A percentile compares a stretch with the other conserved stretches of the same genome.
Evolutionary conservation across 2,797 vertebrate species (phyloP).

Genomic region (Rhodeus uyekii): DNA sequence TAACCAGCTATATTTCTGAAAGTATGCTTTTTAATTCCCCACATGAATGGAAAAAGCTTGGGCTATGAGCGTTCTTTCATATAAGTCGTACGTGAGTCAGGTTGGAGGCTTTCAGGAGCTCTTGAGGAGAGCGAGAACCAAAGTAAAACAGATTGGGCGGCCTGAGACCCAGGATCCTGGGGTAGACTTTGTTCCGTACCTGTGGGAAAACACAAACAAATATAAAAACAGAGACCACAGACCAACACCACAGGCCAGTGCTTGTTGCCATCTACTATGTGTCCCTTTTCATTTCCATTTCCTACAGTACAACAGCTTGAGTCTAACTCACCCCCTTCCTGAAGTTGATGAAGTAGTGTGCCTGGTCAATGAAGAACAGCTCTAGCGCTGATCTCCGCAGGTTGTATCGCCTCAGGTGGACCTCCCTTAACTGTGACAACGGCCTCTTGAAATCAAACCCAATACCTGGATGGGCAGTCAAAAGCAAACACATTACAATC

Average conservation of each 20-base stretch:
- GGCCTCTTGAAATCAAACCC: conserved; percentile 95
- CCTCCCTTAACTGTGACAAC: conserved; percentile 90
- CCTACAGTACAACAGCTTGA: neutral
- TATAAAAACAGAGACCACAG: neutral
- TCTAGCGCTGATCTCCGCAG: conserved; percentile 93
- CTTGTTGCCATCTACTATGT: neutral
- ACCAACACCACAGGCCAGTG: neutral
- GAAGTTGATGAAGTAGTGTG: conserved; percentile 99
- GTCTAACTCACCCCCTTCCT: conserved; percentile 79
- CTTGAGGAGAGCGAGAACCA: conserved; percentile 91
- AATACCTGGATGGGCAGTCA: conserved; percentile 75
- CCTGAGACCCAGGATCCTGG: conserved; percentile 86
- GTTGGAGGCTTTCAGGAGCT: conserved; percentile 92
- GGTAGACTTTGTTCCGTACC: conserved; percentile 94
- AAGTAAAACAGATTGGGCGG: conserved; percentile 89
- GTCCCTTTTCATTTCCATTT: neutral
- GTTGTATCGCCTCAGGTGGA: conserved; percentile 96
- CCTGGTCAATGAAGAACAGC: conserved; percentile 97
- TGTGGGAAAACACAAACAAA: conserved; percentile 55
- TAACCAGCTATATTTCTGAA: too few species aligned
- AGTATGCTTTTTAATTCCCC: neutral
- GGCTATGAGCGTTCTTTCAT: neutral
- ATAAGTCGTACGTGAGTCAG: conserved; percentile 86
- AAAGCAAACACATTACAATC: neutral
- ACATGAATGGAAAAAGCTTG: neutral